Conservation (phyloP, 2,888 invertebrate genomes). For the Sminthurinus aureus region DNA sequence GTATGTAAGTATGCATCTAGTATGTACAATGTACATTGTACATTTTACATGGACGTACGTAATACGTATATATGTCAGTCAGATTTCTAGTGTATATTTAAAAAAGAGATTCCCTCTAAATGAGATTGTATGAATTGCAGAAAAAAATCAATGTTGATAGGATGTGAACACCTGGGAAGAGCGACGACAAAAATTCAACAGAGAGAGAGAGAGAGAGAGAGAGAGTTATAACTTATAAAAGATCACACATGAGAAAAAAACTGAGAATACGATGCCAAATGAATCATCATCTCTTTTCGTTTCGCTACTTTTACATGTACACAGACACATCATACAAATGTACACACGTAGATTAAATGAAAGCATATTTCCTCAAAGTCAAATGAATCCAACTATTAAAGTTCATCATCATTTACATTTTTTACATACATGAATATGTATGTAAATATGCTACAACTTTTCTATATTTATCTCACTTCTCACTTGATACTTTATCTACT, state of each 20-base stretch:
- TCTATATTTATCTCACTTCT: too few relatives aligned
- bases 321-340: background rate
- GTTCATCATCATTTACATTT: background rate
- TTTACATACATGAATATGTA: background rate
- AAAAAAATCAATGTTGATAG: background rate
- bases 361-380: background rate
- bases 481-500: too few relatives aligned
- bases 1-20: too few relatives aligned
- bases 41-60: too few relatives aligned
- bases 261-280: background rate
- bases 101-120: too few relatives aligned
- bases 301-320: background rate
- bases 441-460: too few relatives aligned
- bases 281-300: constrained; percentile 1
- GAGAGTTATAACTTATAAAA: background rate
- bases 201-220: background rate
- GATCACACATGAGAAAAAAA: background rate
- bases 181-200: background rate
- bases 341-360: background rate
- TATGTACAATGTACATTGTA: too few relatives aligned
- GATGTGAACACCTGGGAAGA: background rate
- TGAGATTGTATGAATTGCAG: background rate
- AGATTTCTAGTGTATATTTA: too few relatives aligned
- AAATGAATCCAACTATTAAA: background rate
- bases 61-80: too few relatives aligned